Conservation (phyloP, 2,888 invertebrate genomes). For the Ethmia dodecea region DNA sequence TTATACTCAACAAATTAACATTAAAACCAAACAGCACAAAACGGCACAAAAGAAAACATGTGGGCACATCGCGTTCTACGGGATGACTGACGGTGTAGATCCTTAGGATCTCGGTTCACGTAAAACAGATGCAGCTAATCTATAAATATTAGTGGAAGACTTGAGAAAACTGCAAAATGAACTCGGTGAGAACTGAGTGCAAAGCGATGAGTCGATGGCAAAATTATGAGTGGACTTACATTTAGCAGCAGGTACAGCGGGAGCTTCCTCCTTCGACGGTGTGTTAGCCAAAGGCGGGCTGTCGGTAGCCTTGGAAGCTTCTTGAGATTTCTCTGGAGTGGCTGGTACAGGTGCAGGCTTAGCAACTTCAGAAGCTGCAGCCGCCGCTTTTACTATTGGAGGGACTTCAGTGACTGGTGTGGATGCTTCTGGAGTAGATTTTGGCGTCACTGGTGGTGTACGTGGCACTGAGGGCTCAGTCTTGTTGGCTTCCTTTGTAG, state of each 20-base stretch:
- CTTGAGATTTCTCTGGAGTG: slow-evolving; percentile 21
- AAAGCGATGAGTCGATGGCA: slow-evolving; percentile 64
- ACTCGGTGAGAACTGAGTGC: slow-evolving; percentile 68
- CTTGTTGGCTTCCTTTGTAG: slow-evolving; percentile 18
- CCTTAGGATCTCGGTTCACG: slow-evolving; percentile 29
- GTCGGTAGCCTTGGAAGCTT: slow-evolving; percentile 31
- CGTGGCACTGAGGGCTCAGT: slow-evolving; percentile 24
- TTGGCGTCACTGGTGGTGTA: slow-evolving; percentile 20
- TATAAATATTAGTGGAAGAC: slow-evolving; percentile 64
- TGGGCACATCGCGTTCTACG: slow-evolving; percentile 43
- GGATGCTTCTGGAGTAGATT: slow-evolving; percentile 12
- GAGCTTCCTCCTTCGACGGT: slow-evolving; percentile 56
- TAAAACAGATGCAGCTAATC: slow-evolving; percentile 50
- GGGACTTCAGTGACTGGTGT: slow-evolving; percentile 13
- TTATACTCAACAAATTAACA: slow-evolving; percentile 68
- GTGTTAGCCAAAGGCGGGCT: slow-evolving; percentile 64
- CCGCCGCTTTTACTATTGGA: slow-evolving; percentile 11
- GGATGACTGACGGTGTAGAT: slow-evolving; percentile 17
- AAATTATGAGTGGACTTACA: slow-evolving; percentile 48
- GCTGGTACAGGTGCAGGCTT: slow-evolving; percentile 16
- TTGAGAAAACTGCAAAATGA: slow-evolving; percentile 69
- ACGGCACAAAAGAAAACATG: slow-evolving; percentile 35
- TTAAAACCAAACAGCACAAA: slow-evolving; percentile 73
- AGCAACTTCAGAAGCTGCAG: slow-evolving; percentile 14
- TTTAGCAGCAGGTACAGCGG: slow-evolving; percentile 53